A percentile compares a stretch with the other conserved stretches of the same genome.
phyloP scores from a whole-genome alignment of 2,113 vertebrate species.

The Laticauda colubrina region DNA sequence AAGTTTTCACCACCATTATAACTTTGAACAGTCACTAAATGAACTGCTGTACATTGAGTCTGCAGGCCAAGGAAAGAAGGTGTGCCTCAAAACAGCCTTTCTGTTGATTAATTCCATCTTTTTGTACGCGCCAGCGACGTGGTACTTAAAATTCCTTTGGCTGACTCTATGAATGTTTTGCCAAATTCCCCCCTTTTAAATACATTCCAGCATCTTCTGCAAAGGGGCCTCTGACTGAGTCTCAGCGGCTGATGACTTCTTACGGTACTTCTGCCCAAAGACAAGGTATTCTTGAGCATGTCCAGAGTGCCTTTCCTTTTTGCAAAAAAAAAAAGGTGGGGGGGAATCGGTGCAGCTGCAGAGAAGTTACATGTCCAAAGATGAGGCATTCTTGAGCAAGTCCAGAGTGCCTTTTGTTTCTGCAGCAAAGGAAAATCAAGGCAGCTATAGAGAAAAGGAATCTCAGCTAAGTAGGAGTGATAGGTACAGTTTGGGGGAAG shows the following conservation, averaged over 20 bases:
- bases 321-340: too few relatives aligned
- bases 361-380: too few relatives aligned
- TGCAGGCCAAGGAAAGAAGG: too few relatives aligned
- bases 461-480: neutral
- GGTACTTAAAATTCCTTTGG: neutral
- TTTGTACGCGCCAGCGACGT: too few relatives aligned
- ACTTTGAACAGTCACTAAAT: too few relatives aligned
- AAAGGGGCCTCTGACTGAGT: neutral
- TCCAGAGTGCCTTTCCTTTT: too few relatives aligned
- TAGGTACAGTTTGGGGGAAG: neutral
- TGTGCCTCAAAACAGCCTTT: neutral
- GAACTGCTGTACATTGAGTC: neutral
- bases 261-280: too few relatives aligned
- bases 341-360: too few relatives aligned
- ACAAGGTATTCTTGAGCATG: too few relatives aligned
- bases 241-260: too few relatives aligned
- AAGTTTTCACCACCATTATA: too few relatives aligned
- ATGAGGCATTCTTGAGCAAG: neutral
- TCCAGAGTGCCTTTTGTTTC: neutral
- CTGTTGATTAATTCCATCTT: neutral
- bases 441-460: neutral
- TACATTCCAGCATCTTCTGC: neutral
- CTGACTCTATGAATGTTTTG: neutral
- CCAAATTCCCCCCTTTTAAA: neutral
- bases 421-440: neutral